These are phyloP conservation scores for Diachasmimorpha longicaudata DNA, from an alignment of 1,140 invertebrate species.

Conservation along the genomic window DNA sequence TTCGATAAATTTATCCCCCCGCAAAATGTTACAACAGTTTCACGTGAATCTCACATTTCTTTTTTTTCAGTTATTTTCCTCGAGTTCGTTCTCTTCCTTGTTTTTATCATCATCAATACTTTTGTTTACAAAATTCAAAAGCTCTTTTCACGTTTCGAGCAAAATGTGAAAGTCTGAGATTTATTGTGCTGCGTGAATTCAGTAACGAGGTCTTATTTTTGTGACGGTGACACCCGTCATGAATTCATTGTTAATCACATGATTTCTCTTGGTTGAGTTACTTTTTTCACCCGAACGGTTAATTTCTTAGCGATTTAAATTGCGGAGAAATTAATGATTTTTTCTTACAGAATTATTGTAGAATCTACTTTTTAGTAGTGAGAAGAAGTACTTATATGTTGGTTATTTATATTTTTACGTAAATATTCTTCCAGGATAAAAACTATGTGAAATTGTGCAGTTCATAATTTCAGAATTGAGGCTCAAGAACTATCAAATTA, in stretches of 20 bases:
- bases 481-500: too few species aligned
- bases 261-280: neutral
- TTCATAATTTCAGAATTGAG: too few species aligned
- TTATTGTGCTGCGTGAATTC: slow-evolving; percentile 28
- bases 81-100: neutral
- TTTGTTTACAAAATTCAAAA: slow-evolving; percentile 10
- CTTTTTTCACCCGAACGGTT: neutral
- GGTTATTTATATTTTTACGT: too few species aligned
- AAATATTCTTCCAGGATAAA: too few species aligned
- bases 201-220: slow-evolving; percentile 33
- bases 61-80: neutral
- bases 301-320: neutral
- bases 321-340: neutral
- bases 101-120: slow-evolving; percentile 8
- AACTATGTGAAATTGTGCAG: too few species aligned
- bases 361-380: neutral
- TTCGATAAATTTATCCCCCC: slow-evolving; percentile 12
- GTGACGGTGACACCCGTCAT: slow-evolving; percentile 19
- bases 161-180: slow-evolving; percentile 29
- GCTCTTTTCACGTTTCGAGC: neutral
- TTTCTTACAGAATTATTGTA: neutral
- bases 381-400: too few species aligned
- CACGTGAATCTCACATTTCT: neutral
- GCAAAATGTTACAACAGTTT: neutral
- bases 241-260: slow-evolving; percentile 28